Conservation (phyloP, 1,140 invertebrate genomes). For the Plodia interpunctella region DNA sequence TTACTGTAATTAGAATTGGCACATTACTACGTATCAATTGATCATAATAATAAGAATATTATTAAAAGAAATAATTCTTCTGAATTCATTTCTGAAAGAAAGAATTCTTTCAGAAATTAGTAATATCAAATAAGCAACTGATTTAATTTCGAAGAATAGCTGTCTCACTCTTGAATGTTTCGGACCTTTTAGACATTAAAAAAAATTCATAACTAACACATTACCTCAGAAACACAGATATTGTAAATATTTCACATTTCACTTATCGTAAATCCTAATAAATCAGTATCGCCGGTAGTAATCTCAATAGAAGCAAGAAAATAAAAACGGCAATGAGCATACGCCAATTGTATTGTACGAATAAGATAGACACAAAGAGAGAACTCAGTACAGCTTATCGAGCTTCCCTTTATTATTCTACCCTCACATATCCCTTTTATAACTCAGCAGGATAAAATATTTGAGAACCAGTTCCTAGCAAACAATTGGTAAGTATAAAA, state of each 20-base stretch:
- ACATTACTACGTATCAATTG: background rate
- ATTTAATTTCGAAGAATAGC: too few relatives aligned
- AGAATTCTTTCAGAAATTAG: too few relatives aligned
- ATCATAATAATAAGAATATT: too few relatives aligned
- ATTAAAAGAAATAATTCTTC: too few relatives aligned
- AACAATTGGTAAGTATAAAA: conserved; percentile 12
- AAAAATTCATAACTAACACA: too few relatives aligned
- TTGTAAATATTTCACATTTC: too few relatives aligned
- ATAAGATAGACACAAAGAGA: conserved; percentile 14
- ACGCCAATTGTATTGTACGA: conserved; percentile 18
- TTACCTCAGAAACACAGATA: too few relatives aligned
- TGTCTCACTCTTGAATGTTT: too few relatives aligned
- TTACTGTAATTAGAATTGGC: background rate
- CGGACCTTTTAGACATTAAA: too few relatives aligned
- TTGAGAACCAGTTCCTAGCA: conserved; percentile 10
- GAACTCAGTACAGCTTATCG: conserved; percentile 17
- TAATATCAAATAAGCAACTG: too few relatives aligned
- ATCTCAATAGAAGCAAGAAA: conserved; percentile 5
- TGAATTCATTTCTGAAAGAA: too few relatives aligned
- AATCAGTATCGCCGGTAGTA: too few relatives aligned
- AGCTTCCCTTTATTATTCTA: conserved; percentile 24
- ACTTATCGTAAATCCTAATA: background rate
- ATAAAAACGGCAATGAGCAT: conserved; percentile 13
- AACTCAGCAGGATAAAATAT: conserved; percentile 2
- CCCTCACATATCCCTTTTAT: conserved; percentile 19